phyloP scores from a whole-genome alignment of 2,888 invertebrate genomes.

The Spodoptera exigua region DNA sequence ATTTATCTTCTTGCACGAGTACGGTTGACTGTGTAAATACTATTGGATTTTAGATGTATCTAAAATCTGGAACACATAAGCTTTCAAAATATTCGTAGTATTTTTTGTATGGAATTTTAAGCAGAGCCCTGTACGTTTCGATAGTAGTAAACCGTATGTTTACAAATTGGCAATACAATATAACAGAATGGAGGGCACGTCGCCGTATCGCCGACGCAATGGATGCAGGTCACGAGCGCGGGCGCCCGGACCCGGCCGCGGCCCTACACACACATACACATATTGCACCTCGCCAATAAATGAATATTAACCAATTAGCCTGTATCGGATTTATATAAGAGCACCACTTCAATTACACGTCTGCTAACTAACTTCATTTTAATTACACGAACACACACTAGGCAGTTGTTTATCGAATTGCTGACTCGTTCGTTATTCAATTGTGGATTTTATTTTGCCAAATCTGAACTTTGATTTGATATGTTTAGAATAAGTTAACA shows the following conservation, averaged over 20 bases:
- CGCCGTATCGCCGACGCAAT: slow-evolving; percentile 57
- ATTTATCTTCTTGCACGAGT: too few relatives aligned
- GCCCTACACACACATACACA: slow-evolving; percentile 15
- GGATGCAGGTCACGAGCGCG: slow-evolving; percentile 67
- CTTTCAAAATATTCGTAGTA: slow-evolving; percentile 32
- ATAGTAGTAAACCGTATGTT: slow-evolving; percentile 56
- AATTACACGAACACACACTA: background rate
- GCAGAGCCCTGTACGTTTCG: slow-evolving; percentile 29
- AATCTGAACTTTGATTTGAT: background rate
- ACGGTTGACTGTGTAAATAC: too few relatives aligned
- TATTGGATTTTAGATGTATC: too few relatives aligned
- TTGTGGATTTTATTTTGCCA: background rate
- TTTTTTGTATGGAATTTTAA: slow-evolving; percentile 40
- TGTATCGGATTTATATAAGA: slow-evolving; percentile 20
- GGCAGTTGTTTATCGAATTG: background rate
- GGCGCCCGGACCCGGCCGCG: slow-evolving; percentile 35
- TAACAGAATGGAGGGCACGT: slow-evolving; percentile 59
- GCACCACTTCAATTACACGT: slow-evolving; percentile 8
- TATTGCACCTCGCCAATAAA: slow-evolving; percentile 27
- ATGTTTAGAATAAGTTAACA: too few relatives aligned
- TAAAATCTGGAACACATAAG: slow-evolving; percentile 3
- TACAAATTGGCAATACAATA: slow-evolving; percentile 63
- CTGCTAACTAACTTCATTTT: slow-evolving; percentile 2
- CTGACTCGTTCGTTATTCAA: background rate
- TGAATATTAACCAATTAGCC: slow-evolving; percentile 31